Percentiles rank a stretch among this genome's conserved stretches.
Evolutionary conservation across 2,888 invertebrate genomes (phyloP).

Genomic region (Eudasyphora cyanicolor): DNA sequence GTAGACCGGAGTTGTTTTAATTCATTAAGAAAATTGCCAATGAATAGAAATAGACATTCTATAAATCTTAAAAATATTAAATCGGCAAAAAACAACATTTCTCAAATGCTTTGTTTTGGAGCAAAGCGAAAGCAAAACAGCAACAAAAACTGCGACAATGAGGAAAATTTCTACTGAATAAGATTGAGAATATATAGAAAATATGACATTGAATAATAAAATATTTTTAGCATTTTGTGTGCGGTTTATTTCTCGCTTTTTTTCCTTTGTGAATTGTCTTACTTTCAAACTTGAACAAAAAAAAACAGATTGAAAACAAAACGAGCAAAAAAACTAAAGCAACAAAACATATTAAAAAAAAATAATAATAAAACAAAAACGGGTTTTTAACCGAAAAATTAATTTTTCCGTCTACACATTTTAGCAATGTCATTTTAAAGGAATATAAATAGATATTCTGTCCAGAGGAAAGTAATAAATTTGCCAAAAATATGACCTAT

Average conservation of each 20-base stretch:
- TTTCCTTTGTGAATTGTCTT: constrained; percentile 13
- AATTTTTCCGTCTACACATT: background rate
- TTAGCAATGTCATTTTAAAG: background rate
- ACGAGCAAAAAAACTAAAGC: background rate
- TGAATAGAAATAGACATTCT: background rate
- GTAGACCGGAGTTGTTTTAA: background rate
- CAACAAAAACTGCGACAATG: background rate
- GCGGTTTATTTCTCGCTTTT: background rate
- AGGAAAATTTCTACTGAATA: constrained; percentile 30
- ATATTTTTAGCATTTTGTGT: constrained; percentile 52
- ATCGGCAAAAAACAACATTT: background rate
- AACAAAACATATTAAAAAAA: background rate
- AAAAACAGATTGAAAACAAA: too few relatives aligned
- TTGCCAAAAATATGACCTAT: too few relatives aligned
- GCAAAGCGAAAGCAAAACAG: constrained; percentile 8
- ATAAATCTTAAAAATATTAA: constrained; percentile 2
- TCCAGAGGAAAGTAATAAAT: background rate
- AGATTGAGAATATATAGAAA: constrained; percentile 18
- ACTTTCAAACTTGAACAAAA: background rate
- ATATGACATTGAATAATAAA: constrained; percentile 51
- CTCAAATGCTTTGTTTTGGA: background rate
- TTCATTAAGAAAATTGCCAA: background rate
- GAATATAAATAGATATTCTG: background rate
- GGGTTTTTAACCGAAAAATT: background rate
- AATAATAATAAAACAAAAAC: background rate